Conservation (phyloP, 2,797 vertebrate species). For the Sebastes diaconus region DNA sequence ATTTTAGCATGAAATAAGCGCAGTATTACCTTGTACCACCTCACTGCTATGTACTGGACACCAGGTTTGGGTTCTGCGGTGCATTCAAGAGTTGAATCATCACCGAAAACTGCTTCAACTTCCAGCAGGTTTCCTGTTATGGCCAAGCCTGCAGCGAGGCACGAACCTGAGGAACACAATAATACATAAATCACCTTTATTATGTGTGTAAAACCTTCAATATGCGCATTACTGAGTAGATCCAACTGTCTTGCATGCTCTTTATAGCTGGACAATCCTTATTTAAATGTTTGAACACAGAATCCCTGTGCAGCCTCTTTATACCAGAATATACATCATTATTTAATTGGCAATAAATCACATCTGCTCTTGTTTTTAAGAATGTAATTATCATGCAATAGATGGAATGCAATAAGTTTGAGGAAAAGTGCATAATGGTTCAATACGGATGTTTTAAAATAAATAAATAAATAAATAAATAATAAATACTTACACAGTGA, state of each 20-base stretch:
- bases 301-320: too few species aligned
- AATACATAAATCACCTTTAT: neutral
- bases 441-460: neutral
- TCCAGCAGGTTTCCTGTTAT: accelerated
- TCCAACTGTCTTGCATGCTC: neutral
- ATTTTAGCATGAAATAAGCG: neutral
- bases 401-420: too few species aligned
- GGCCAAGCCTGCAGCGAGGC: neutral
- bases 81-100: constrained; percentile 42
- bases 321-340: too few species aligned
- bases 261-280: neutral
- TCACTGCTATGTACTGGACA: constrained; percentile 58
- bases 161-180: neutral
- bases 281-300: too few species aligned
- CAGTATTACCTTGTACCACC: constrained; percentile 76
- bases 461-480: too few species aligned
- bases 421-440: neutral
- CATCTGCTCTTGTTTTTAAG: too few species aligned
- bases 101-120: accelerated
- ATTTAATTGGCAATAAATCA: too few species aligned
- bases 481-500: neutral
- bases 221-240: too few species aligned
- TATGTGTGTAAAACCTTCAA: too few species aligned
- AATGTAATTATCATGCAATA: too few species aligned
- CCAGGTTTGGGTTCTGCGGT: constrained; percentile 19